Conservation (phyloP, 2,113 vertebrate species). For the Halcyon senegalensis region DNA sequence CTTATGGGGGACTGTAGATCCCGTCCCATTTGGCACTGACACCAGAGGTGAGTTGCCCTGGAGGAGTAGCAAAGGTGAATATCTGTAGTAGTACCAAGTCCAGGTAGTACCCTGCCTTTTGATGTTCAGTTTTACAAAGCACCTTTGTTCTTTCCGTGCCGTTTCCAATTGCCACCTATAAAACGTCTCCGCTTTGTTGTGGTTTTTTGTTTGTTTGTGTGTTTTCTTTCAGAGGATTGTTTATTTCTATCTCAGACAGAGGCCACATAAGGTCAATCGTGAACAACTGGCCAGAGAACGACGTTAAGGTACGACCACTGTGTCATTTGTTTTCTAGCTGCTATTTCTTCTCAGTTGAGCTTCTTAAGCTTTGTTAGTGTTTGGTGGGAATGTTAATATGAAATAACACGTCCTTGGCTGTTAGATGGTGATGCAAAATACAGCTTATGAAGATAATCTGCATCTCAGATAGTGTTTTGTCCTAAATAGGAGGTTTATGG, state of each 20-base stretch:
- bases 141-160: not conserved
- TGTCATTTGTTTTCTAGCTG: not conserved
- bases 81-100: not conserved
- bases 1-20: not conserved
- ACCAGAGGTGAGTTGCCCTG: not conserved
- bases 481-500: not conserved
- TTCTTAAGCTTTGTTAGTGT: not conserved
- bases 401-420: not conserved
- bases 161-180: not conserved
- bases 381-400: not conserved
- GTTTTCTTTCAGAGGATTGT: conserved; percentile 85
- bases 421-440: not conserved
- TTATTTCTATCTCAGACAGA: conserved; percentile 94
- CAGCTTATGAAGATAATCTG: not conserved
- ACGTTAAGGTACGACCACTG: conserved; percentile 83
- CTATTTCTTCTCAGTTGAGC: not conserved
- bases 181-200: not conserved
- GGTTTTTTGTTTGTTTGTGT: not conserved
- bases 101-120: not conserved
- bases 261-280: conserved; percentile 94
- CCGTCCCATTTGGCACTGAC: fast-evolving
- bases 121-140: not conserved
- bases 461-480: not conserved
- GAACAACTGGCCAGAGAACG: conserved; percentile 96
- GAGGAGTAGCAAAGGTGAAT: not conserved